phyloP scores from a whole-genome alignment of 2,888 invertebrate genomes.

The Apotomis turbidana region DNA sequence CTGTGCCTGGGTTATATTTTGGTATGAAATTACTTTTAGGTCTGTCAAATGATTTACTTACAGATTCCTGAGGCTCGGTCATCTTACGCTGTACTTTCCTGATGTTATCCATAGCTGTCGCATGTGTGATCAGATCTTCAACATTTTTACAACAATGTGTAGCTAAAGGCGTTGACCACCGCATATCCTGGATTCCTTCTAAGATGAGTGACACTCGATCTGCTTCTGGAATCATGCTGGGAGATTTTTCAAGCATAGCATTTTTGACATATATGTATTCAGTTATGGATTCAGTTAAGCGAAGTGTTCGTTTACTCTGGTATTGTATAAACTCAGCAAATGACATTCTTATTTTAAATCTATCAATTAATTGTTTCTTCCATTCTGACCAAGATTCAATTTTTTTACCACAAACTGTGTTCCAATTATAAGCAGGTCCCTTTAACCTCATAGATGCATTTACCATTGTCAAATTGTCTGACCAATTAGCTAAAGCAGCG shows the following conservation, averaged over 20 bases:
- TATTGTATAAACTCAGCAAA: too few relatives aligned
- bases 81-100: neutral
- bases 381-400: neutral
- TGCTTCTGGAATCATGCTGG: constrained; percentile 12
- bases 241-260: constrained; percentile 17
- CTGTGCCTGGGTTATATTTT: constrained; percentile 2
- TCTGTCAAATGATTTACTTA: neutral
- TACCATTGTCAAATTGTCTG: too few relatives aligned
- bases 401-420: neutral
- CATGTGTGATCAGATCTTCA: constrained; percentile 7
- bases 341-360: too few relatives aligned
- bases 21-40: neutral
- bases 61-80: neutral
- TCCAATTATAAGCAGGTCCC: too few relatives aligned
- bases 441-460: too few relatives aligned
- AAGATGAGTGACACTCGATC: constrained; percentile 8
- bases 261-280: constrained; percentile 22
- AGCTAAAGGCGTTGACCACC: constrained; percentile 12
- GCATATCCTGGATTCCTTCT: constrained; percentile 8
- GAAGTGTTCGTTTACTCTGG: too few relatives aligned
- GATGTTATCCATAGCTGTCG: constrained; percentile 6
- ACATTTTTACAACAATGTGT: neutral
- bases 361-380: too few relatives aligned
- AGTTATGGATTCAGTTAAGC: neutral
- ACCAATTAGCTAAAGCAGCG: too few relatives aligned